Conservation (phyloP, 2,113 vertebrate species). For the Hystrix cristata region DNA sequence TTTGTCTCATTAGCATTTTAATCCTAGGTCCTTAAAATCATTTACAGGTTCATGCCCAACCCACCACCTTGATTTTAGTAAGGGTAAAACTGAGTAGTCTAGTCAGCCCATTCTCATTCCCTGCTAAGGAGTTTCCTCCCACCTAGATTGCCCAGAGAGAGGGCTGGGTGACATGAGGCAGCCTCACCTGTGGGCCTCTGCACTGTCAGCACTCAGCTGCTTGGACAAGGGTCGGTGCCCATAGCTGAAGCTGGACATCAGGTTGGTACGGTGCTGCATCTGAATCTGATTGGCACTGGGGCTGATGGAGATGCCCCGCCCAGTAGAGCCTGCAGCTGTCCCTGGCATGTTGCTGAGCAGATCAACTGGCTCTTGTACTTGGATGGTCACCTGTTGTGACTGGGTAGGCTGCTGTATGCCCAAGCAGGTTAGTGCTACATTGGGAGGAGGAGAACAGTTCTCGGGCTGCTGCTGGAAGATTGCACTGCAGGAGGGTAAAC, state of each 20-base stretch:
- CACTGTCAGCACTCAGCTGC: conserved; percentile 98
- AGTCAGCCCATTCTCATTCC: background rate
- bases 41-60: background rate
- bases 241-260: conserved; percentile 93
- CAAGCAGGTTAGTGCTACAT: conserved; percentile 91
- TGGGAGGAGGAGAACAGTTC: conserved; percentile 93
- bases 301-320: conserved; percentile 86
- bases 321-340: conserved; percentile 67
- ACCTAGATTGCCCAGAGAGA: background rate
- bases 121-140: conserved; percentile 41
- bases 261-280: conserved; percentile 91
- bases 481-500: conserved; percentile 89
- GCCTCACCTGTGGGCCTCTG: conserved; percentile 96
- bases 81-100: background rate
- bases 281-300: conserved; percentile 88
- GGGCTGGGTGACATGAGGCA: accelerated
- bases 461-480: conserved; percentile 94
- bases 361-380: conserved; percentile 95
- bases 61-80: background rate
- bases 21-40: background rate
- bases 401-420: conserved; percentile 91
- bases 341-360: conserved; percentile 88
- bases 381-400: conserved; percentile 97
- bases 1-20: conserved; percentile 23
- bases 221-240: conserved; percentile 97